Base-by-base conservation (phyloP, 1,140 invertebrate genomes). In the Apis cerana region DNA sequence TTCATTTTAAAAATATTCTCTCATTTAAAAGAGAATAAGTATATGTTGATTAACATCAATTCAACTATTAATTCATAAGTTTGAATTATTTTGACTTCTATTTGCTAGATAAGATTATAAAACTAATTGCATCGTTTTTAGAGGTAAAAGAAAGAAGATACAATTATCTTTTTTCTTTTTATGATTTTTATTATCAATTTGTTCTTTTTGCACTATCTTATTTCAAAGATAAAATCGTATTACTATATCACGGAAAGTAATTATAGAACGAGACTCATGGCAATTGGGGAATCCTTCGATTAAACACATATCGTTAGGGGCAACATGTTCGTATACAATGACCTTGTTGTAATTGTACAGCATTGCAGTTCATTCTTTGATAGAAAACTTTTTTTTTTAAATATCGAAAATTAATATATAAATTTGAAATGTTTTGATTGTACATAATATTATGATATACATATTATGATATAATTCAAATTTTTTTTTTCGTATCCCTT, bases 271-370 rank as follows among this genome's bases (percentile, higher is more conserved):
- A 13, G 15, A 58, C 52, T 27, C 23, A 56, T 48, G 48, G 70
- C n/a, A 50, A 85, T 86, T 33, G 56, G 27, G 27, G 33, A 54
- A 80, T 71, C 69, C 50, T 88, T 89, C 88, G 88, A 89, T 82
- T 89, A 84, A 89, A 89, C 88, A 89, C 33, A 48, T 74, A 86
- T 89, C 67, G 87, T 88, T 86, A 88, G 84, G 88, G 88, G 88
- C 87, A 89, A 89, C 88, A 69, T 65, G 61, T 72, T 43, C 12
- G n/a, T 75, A 72, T 17, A 52, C 43, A 17, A n/a, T 27, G 77
- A 84, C 82, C 82, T 84, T 84, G 82, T 27, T 7, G n/a, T 84
- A 84, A 80, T 74, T 77, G 68, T 78, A 77, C 80, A 43, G 75
- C 80, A 82, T 62, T 82, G 75, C 80, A 82, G 80, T 68, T 82